Percentiles rank a stretch among this genome's conserved stretches.
phyloP scores from a whole-genome alignment of 2,888 invertebrate genomes.

The Phortica okadai region DNA sequence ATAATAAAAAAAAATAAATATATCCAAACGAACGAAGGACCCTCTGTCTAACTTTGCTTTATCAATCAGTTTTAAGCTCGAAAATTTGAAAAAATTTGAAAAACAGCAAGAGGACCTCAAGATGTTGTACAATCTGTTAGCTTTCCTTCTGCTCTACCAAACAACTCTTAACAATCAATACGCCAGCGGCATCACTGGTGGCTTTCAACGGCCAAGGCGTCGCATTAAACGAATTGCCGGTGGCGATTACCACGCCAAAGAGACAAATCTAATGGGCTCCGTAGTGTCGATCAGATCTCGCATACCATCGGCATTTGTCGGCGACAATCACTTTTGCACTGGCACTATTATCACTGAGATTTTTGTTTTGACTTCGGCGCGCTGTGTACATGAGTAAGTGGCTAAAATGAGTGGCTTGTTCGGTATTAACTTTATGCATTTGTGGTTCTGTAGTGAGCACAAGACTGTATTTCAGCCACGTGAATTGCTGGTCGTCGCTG shows the following conservation, averaged over 20 bases:
- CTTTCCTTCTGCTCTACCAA: not conserved
- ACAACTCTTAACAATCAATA: not conserved
- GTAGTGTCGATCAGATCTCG: conserved; percentile 56
- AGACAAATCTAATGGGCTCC: not conserved
- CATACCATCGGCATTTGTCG: conserved; percentile 48
- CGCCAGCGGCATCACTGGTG: not conserved
- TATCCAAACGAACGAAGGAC: too few relatives aligned
- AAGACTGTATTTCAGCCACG: conserved; percentile 5
- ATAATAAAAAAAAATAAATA: too few relatives aligned
- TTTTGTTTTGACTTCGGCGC: conserved; percentile 54
- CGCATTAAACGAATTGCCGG: not conserved
- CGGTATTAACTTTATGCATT: not conserved
- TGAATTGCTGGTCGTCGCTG: conserved; percentile 12
- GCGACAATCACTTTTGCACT: conserved; percentile 61
- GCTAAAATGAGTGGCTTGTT: not conserved
- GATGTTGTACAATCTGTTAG: not conserved
- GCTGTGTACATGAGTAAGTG: conserved; percentile 39
- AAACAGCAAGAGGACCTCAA: not conserved
- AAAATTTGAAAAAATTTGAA: too few relatives aligned
- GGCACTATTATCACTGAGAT: conserved; percentile 50
- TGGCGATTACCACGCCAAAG: not conserved
- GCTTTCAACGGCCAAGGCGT: not conserved
- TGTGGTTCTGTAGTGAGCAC: not conserved
- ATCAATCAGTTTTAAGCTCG: too few relatives aligned
- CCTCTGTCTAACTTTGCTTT: too few relatives aligned